Evolutionary conservation across 2,888 invertebrate species (phyloP), one percentile per base, ranked within the genome.

Genomic region (Coenonympha arcania): DNA sequence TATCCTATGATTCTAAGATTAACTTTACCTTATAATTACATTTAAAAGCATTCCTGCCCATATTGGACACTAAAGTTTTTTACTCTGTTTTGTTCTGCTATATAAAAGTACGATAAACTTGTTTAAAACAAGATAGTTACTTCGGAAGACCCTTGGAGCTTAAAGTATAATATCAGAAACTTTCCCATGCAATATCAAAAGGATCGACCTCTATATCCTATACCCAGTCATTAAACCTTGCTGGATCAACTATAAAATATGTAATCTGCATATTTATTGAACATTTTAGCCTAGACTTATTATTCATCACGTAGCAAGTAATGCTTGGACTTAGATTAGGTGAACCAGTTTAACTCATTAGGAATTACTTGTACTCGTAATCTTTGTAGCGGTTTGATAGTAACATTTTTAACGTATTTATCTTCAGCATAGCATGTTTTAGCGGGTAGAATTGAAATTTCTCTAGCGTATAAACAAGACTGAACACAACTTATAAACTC

Each of bases 381-480:
- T 55, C 50, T 55, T 36, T 48, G 48, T 60, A 63, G 62, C 37
- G 41, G 48, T 56, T 56, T 49, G 52, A 55, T 56, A 46, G 46
- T 50, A 56, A 50, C 52, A 51, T 48, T 50, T 41, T 50, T 48
- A 45, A 44, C 44, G 31, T 56, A 51, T 63, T 63, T 59, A 60
- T 68, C 66, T 65, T 72, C 71, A 71, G 68, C 60, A 57, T 75
- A 77, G 78, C 68, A 73, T 75, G 72, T 55, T 66, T 65, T 77
- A 77, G 73, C 60, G 56, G 48, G 63, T 79, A 79, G 78, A 55
- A 62, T 76, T 79, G 75, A 69, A 58, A 77, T 76, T 79, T 76
- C 62, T 60, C 67, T 80, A 81, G 77, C 60, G 53, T 59, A 68
- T 79, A 76, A 75, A 69, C 56, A 61, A 56, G 67, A 67, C 73